Evolutionary conservation across 2,113 vertebrate species (phyloP).

Genomic region (Apaloderma vittatum): DNA sequence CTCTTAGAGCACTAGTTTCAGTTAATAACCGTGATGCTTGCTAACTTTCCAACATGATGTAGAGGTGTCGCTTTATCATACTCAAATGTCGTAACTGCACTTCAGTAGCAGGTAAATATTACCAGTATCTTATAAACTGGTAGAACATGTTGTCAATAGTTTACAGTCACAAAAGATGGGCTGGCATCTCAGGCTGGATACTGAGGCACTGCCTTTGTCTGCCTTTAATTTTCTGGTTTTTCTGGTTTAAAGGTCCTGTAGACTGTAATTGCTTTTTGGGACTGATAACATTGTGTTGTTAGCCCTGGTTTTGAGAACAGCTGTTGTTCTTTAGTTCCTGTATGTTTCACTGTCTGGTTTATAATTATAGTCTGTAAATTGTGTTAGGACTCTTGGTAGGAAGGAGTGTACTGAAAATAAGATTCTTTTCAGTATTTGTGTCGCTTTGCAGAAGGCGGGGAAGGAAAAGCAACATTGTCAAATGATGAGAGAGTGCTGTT

Average conservation of each 20-base stretch:
- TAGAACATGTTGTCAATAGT: background rate
- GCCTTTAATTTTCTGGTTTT: background rate
- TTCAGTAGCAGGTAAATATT: background rate
- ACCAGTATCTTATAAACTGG: background rate
- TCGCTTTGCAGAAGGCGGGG: background rate
- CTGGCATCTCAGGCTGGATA: background rate
- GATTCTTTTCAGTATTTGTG: background rate
- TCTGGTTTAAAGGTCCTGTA: background rate
- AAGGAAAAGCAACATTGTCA: background rate
- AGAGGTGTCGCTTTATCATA: background rate
- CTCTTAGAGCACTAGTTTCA: background rate
- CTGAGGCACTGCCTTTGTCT: background rate
- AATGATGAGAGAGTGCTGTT: background rate
- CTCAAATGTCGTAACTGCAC: background rate
- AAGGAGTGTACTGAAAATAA: background rate
- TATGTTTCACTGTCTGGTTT: conserved; percentile 39
- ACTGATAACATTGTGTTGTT: background rate
- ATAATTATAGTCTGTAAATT: conserved; percentile 30
- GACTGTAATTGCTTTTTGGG: conserved; percentile 15
- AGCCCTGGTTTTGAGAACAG: conserved; percentile 4
- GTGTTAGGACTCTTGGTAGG: conserved; percentile 8
- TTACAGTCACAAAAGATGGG: background rate
- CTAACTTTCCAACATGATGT: background rate
- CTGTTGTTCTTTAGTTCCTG: conserved; percentile 18
- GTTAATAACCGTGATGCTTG: background rate